phyloP scores from a whole-genome alignment of 2,888 invertebrate genomes.

The Synergus umbraculus region DNA sequence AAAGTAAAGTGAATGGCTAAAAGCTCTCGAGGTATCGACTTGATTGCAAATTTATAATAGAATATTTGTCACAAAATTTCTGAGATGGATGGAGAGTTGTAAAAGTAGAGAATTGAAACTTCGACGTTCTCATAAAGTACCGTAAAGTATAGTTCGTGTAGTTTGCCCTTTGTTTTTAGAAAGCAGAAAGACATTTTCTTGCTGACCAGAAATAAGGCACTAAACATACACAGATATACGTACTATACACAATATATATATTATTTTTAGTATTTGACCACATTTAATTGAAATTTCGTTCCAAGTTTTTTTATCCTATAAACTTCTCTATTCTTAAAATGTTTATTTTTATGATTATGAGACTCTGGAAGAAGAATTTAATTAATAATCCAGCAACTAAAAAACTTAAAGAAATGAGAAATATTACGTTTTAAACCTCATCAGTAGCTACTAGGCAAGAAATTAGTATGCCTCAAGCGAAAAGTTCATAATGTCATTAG shows the following conservation, averaged over 20 bases:
- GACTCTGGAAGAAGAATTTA: background rate
- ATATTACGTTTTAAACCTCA: background rate
- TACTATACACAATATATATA: background rate
- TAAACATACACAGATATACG: background rate
- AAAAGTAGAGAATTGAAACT: constrained; percentile 34
- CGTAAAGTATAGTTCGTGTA: background rate
- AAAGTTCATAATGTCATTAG: background rate
- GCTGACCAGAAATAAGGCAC: background rate
- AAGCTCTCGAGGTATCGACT: background rate
- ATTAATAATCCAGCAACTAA: background rate
- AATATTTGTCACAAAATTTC: constrained; percentile 1
- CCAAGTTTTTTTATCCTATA: background rate
- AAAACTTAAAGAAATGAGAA: background rate
- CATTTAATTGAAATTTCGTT: background rate
- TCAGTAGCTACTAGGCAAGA: background rate
- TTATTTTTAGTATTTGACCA: background rate
- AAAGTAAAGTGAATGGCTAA: background rate
- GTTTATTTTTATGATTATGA: background rate
- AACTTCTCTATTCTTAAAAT: background rate
- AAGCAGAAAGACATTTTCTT: constrained; percentile 5
- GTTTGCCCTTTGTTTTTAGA: background rate
- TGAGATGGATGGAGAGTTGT: background rate
- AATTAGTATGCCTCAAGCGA: background rate
- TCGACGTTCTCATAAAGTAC: constrained; percentile 14
- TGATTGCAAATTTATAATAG: constrained; percentile 18